Base-by-base conservation (phyloP, 2,888 invertebrate species). In the Cosmorhoe ocellata region DNA sequence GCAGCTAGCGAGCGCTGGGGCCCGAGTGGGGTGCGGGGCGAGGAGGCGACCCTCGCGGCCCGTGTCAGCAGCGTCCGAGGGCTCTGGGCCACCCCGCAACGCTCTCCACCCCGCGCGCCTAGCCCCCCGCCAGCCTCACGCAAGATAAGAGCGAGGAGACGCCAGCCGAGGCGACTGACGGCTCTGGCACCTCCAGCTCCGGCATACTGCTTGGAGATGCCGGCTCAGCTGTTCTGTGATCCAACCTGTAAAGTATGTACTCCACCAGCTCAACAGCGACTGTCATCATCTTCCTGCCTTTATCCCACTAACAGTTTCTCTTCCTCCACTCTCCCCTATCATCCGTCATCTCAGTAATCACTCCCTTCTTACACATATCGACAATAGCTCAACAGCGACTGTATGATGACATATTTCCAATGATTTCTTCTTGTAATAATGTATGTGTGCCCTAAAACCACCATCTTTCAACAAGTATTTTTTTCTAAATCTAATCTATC, bases 1-100 rank as follows among this genome's bases (percentile, higher is more conserved):
- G 85, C 89, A 89, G 89, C 79, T 89, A 90, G 88, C 88, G 88
- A 81, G 88, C 89, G 84, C 85, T 85, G 84, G 81, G 82, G 78
- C 79, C 76, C 81, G 79, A 67, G 63, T 65, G 78, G 74, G 71
- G 76, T 76, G 72, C 69, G 73, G 61, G 75, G 70, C 66, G 77
- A 80, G 67, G 83, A 83, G 75, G 76, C 79, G 48, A 67, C 70
- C 58, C 60, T 87, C 56, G 79, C 85, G 50, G 75, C 82, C 51
- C 66, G 79, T 51, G 73, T 86, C 63, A 64, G 69, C 60, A 69
- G 81, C 74, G 72, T 82, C 61, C 63, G 73, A 18, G 53, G 71
- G 40, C 70, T 90, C 53, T 88, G 83, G 81, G 63, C 67, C 46
- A 58, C 61, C 44, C 56, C 54, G 40, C 49, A 34, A 51, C 71